Evolutionary conservation across 2,797 vertebrate species (phyloP), one percentile per base, ranked within the genome.

Genomic region (Hyperoplus lanceolatus): DNA sequence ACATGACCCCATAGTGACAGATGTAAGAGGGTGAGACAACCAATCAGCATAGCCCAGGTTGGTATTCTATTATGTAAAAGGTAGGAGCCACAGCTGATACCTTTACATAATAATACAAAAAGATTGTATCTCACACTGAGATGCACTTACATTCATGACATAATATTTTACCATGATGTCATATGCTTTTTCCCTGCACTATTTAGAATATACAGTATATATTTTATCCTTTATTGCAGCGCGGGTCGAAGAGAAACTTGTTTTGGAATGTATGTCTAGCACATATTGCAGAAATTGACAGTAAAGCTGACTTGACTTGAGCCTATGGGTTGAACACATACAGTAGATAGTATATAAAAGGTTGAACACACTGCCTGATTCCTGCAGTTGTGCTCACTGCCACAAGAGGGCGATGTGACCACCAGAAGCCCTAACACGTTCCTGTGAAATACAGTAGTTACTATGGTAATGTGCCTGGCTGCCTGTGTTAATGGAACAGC

Each of bases 361-460:
- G 15, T 72, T 53, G 6, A 65, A 38, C 18, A 6, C 6, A 5
- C 42, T 10, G 13, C 12, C 18, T 38, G 13, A 56, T 41, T 21
- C 13, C 16, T 70, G 80, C 36, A 1, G 60, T 75, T 65, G 69
- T 16, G 29, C 2, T n/a, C 66, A 7, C 3, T 2, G 49, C 0
- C 91, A 91, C 82, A 41, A 84, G 91, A 75, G 88, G 88, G 87
- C 64, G 45, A 39, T 63, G 11, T n/a, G 42, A n/a, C 70, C 60
- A 66, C 16, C 36, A 9, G 1, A 48, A 57, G 59, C n/a, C 15
- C 36, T 8, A 2, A 8, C 4, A 8, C 10, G 11, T 1, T 12
- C 7, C 53, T 13, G 36, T 8, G n/a, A 45, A n/a, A 50, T 1
- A 5, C 49, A 29, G 42, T 2, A 3, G 58, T 70, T 45, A 61